Conservation (phyloP, 2,113 vertebrate species). For the Pelecanus crispus region DNA sequence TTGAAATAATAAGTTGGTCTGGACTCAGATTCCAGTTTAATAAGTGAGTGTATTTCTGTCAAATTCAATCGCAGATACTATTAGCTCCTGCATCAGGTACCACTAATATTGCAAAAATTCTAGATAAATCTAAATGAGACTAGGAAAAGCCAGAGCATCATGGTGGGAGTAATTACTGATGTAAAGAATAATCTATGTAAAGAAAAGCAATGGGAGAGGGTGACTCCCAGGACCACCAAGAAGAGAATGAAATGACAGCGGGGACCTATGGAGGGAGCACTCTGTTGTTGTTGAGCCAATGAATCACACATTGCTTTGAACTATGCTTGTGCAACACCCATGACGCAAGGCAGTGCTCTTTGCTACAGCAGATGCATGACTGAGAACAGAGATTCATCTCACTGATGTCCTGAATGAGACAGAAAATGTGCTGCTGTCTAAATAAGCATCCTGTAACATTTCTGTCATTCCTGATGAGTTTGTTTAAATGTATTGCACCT, state of each 20-base stretch:
- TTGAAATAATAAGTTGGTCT: background rate
- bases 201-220: background rate
- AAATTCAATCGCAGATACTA: background rate
- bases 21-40: background rate
- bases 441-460: background rate
- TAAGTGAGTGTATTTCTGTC: background rate
- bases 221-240: background rate
- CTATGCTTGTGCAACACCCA: rapidly evolving
- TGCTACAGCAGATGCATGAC: background rate
- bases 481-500: background rate
- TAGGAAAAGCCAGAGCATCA: background rate
- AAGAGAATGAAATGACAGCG: background rate
- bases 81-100: background rate
- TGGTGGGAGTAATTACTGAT: background rate
- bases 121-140: background rate
- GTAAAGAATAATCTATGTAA: background rate
- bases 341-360: background rate
- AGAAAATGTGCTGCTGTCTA: background rate
- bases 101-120: background rate
- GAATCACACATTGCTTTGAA: background rate
- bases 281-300: background rate
- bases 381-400: background rate
- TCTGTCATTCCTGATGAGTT: background rate
- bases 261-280: background rate
- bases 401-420: background rate